Conservation (phyloP, 2,888 invertebrate genomes). For the Epinotia nisella region DNA sequence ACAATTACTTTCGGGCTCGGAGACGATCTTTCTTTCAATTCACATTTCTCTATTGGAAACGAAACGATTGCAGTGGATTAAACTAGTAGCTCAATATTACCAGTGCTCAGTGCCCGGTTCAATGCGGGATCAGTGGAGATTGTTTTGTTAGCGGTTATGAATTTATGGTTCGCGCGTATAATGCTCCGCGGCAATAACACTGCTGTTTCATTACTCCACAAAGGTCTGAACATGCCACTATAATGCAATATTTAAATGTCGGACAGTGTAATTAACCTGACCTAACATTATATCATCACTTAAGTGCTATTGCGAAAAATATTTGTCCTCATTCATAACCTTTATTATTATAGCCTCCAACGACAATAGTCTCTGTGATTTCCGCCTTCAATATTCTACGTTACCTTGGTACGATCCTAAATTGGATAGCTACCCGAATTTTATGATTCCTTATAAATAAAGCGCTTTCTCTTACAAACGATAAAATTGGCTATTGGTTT, state of each 20-base stretch:
- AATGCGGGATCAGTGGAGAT: slow-evolving; percentile 34
- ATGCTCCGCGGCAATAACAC: slow-evolving; percentile 40
- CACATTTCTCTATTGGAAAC: slow-evolving; percentile 71
- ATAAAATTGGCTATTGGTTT: slow-evolving; percentile 43
- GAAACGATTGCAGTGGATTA: slow-evolving; percentile 65
- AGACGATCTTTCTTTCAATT: slow-evolving; percentile 74
- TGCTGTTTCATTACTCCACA: slow-evolving; percentile 41
- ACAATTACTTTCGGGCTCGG: slow-evolving; percentile 71
- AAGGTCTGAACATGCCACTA: slow-evolving; percentile 4
- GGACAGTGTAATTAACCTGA: slow-evolving; percentile 6
- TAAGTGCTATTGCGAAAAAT: slow-evolving; percentile 7
- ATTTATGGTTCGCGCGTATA: slow-evolving; percentile 40
- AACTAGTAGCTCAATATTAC: slow-evolving; percentile 50
- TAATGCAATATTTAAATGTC: slow-evolving; percentile 36
- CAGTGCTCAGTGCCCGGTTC: slow-evolving; percentile 24
- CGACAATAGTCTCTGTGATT: slow-evolving; percentile 49
- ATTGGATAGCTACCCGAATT: slow-evolving; percentile 46
- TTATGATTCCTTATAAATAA: slow-evolving; percentile 47
- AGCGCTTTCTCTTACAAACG: slow-evolving; percentile 40
- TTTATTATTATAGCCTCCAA: slow-evolving; percentile 46
- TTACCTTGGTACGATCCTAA: slow-evolving; percentile 47
- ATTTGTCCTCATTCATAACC: slow-evolving; percentile 29
- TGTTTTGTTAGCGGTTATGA: slow-evolving; percentile 44
- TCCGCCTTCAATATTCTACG: slow-evolving; percentile 48
- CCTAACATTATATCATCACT: slow-evolving; percentile 6